Base-by-base conservation (phyloP, 2,797 vertebrate genomes). In the Hafferia zeledoni region DNA sequence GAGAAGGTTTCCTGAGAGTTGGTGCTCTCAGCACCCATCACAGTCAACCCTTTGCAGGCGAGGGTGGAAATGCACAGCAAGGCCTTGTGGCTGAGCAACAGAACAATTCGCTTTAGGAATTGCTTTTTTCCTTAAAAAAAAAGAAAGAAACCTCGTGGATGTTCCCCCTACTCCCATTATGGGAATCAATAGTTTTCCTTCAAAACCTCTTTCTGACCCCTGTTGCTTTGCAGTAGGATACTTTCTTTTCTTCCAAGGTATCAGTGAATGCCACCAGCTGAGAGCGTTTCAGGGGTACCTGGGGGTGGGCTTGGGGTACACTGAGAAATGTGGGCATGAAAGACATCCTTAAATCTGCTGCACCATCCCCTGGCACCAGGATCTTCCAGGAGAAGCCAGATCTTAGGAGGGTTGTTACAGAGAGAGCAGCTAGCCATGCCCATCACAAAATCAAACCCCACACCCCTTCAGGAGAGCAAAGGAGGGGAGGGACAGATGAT, bases 221-320 rank as follows among this genome's bases (percentile, higher is more conserved):
- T 8, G 39, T 37, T 93, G 70, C 74, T 81, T 76, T 74, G 70
- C 68, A 0, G 56, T 16, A 39, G 77, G 75, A 11, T 63, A 30
- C 60, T 77, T 67, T 8, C 63, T 86, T 92, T 94, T 70, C 80
- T 89, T 80, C 77, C 56, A 3, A 37, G 47, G 74, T 63, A 74
- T 63, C 83, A 61, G 65, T 52, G 74, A 23, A 31, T 56, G 70
- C 67, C 83, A 84, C 92, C 86, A 93, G 83, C 89, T 90, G 93
- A n/a, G 90, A 80, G 69, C 0, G 0, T 74, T 44, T 8, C 63
- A 72, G 77, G 80, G 57, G 39, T 15, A 47, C 20, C 27, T 0
- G 1, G 67, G 49, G 78, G 67, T 64, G 63, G 80, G 77, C 68
- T 74, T n/a, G 19, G 65, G 55, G 56, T 60, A 74, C 46, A 70